Base-by-base conservation (phyloP, 1,140 invertebrate genomes). In the Lycorma delicatula region DNA sequence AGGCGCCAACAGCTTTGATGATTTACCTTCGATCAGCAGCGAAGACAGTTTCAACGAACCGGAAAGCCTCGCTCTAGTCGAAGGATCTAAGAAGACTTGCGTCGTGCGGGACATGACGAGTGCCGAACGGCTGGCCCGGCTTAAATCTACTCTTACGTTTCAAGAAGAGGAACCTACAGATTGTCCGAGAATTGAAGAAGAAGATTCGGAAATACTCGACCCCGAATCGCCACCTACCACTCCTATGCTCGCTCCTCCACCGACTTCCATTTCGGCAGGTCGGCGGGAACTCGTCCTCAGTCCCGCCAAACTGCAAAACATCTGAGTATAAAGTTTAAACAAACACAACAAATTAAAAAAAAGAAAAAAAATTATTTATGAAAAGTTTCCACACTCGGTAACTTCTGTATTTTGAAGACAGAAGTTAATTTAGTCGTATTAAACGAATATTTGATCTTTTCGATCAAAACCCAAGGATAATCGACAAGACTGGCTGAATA, bases 91-190 rank as follows among this genome's bases (percentile, higher is more conserved):
- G 28, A 44, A 38, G 48, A 1, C 26, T 23, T 29, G 5, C 34
- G 1, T 2, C 4, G 13, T 20, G 34, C 36, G 18, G 23, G 26
- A 25, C 47, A 28, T 11, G 16, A 46, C 22, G 2, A 44, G 48
- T 12, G 49, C 44, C 11, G 60, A 63, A 49, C 18, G 61, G 12
- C 52, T 66, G 13, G 57, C 58, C 0, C 12, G 64, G 41, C 58
- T 67, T 4, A 67, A 66, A 49, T 66, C 64, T 0, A 66, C 66
- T 4, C 47, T 67, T 11, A 67, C 66, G 1, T 67, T 67, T 23
- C 44, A 50, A 26, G 52, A 55, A 31, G 62, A 59, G 16, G 57
- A 1, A 59, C n/a, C n/a, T n/a, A n/a, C n/a, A n/a, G n/a, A n/a
- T n/a, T 60, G 16, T 54, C 29, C 53, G 5, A 36, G 47, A 12